Base-by-base conservation (phyloP, 2,797 vertebrate genomes). In the Poeciliopsis infans region DNA sequence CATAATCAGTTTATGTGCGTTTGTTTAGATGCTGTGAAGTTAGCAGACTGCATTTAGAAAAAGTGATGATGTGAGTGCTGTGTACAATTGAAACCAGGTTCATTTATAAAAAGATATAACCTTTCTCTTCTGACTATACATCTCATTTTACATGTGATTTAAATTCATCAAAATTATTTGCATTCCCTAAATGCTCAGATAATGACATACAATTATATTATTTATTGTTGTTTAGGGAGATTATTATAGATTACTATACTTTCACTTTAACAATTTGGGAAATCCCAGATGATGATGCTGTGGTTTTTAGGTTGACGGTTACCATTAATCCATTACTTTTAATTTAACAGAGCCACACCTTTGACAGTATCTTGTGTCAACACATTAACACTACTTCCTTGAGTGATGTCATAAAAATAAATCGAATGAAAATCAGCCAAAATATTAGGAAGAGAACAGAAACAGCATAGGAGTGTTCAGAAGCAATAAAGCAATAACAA, bases 1-100 rank as follows among this genome's bases (percentile, higher is more conserved):
- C 36, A 6, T 68, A 76, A 47, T 79, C 25, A 76, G 72, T 59
- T 39, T 45, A 75, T 31, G 2, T 83, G 66, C 76, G 12, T 45
- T 2, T 72, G 75, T 76, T 71, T 79, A 33, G 57, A 61, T 76
- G 57, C 47, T 36, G 31, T 77, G 28, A 72, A 66, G 61, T 43
- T 64, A 79, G 71, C 57, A 10, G 31, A 83, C 68, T 55, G 53
- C 47, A 28, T 74, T 18, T 23, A 31, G 28, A 10, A 39, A 31
- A 43, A 61, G 41, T 7, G n/a, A 61, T 45, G n/a, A 23, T 41
- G 23, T 18, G 25, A 69, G 36, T 53, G 20, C 53, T 33, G 16
- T 5, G 18, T 20, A 31, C 61, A 64, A 31, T 41, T 68, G 36
- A 66, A 39, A 41, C 20, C 36, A 12, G 64, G 36, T 41, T 25